Evolutionary conservation across 2,888 invertebrate species (phyloP), one percentile per base, ranked within the genome.

Genomic region (Platypus cylindrus): DNA sequence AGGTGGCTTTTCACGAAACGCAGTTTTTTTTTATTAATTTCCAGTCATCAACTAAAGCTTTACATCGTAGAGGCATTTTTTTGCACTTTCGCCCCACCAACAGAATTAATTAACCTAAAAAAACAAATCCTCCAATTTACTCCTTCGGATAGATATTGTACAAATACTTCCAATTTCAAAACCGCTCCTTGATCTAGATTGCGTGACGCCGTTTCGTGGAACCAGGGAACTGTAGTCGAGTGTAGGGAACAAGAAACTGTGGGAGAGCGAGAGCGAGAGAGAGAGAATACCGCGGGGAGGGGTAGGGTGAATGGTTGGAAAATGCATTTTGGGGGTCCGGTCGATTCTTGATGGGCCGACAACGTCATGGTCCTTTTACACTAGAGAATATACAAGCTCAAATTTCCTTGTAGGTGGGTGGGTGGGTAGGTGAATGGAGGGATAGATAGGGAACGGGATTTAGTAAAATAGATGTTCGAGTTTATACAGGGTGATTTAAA

Each of bases 341-440:
- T 42, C 39, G 39, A 42, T 39, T 39, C 42, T 42, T 39, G 42
- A 39, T 39, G 42, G 42, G 37, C 38, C 30, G 30, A 30, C n/a
- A 5, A 17, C 37, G 39, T 38, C 36, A 38, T 38, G 36, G 41
- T 41, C 41, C 41, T 41, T 41, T 41, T 41, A 37, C 40, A 34
- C 40, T 37, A n/a, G n/a, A n/a, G n/a, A n/a, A n/a, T n/a, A n/a
- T 37, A 30, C 24, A n/a, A 27, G 36, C 36, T 40, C 40, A 37
- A 40, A 40, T 40, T 40, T 40, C 40, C n/a, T n/a, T n/a, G 40
- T 39, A n/a, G 12, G 24, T n/a, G 24, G 25, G 27, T 24, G 36
- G 25, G 17, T 8, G 30, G 18, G 34, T 12, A 3, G 24, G 25
- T 28, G 31, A 24, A 20, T 28, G 30, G 29, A 32, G 25, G 13